These are phyloP conservation scores for Thalassarche chlororhynchos DNA, from an alignment of 2,113 vertebrate genomes.

Conservation along the genomic window DNA sequence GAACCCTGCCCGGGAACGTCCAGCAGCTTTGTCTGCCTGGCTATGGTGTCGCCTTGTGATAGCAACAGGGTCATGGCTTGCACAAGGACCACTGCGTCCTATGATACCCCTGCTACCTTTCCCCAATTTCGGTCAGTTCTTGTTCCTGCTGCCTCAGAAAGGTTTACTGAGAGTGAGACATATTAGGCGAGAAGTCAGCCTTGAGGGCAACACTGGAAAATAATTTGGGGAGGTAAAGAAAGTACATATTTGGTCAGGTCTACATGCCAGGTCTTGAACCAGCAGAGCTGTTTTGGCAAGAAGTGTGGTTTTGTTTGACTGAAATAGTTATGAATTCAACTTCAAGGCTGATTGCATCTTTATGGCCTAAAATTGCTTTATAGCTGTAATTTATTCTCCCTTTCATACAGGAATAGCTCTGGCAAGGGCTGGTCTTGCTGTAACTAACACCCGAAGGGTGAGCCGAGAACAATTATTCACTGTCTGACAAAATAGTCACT, in stretches of 20 bases:
- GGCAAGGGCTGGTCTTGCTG: background rate
- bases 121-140: background rate
- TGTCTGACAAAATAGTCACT: background rate
- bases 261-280: slow-evolving; percentile 26
- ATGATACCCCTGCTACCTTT: background rate
- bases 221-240: background rate
- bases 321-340: background rate
- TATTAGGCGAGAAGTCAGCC: background rate
- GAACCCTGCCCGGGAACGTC: background rate
- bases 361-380: slow-evolving; percentile 23
- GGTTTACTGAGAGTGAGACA: background rate
- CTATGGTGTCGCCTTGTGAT: background rate
- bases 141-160: background rate
- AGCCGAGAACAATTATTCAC: background rate
- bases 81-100: background rate
- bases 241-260: background rate
- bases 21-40: background rate
- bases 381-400: background rate
- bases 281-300: background rate
- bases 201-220: background rate
- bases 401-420: slow-evolving; percentile 16
- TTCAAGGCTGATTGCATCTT: slow-evolving; percentile 31
- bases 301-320: background rate
- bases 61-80: background rate
- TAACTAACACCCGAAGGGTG: background rate